Evolutionary conservation across 2,888 invertebrate species (phyloP), one percentile per base, ranked within the genome.

Genomic region (Acanthosepion esculentum): DNA sequence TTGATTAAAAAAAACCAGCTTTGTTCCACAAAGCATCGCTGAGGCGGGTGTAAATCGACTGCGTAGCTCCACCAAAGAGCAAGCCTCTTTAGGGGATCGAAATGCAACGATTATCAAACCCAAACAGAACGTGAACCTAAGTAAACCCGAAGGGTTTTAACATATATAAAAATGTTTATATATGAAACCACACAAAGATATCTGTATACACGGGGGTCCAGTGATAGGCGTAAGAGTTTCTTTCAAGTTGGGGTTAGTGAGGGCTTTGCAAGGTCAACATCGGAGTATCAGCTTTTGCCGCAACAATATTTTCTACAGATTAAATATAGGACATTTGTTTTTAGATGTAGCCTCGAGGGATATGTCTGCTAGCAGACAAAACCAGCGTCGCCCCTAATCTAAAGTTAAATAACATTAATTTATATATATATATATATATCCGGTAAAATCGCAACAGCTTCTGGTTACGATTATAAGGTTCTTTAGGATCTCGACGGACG

Each of bases 221-320:
- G 78, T 78, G 3, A 78, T 10, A 78, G 12, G 12, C n/a, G n/a
- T 23, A 33, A 78, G 12, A 33, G 6, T 78, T 33, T 3, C 33
- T 78, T 78, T 78, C 12, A 78, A 78, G 78, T 78, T n/a, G n/a
- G n/a, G 78, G 78, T 78, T n/a, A 78, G n/a, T 78, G 78, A 78
- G 78, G n/a, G n/a, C 78, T n/a, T 78, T 33, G 15, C 12, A n/a
- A n/a, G n/a, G n/a, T 78, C 78, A 78, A 78, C n/a, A n/a, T 78
- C 18, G n/a, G n/a, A n/a, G 33, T 10, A 33, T 78, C n/a, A 18
- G 78, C 15, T n/a, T n/a, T n/a, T n/a, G 78, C n/a, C 78, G 15
- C 78, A 78, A 3, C n/a, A 33, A 23, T n/a, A 12, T n/a, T 33
- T 78, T 78, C n/a, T 15, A 15, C n/a, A 12, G n/a, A 78, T n/a